Conservation (phyloP, 2,888 invertebrate species). For the Elegia similella region DNA sequence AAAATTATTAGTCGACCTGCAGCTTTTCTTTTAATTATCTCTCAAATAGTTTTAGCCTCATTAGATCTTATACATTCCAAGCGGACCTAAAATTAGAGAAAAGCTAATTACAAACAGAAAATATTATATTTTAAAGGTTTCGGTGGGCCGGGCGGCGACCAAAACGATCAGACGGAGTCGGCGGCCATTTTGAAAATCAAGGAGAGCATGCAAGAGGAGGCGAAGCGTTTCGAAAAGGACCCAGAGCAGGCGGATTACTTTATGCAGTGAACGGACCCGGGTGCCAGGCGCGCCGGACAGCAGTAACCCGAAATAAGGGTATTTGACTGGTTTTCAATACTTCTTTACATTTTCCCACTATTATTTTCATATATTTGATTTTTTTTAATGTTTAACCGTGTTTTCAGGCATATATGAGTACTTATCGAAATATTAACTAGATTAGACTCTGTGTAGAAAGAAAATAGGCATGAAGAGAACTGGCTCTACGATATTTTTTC, state of each 20-base stretch:
- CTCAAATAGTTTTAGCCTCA: not conserved
- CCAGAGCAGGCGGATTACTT: conserved; percentile 98
- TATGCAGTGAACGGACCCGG: conserved; percentile 89
- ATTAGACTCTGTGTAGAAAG: too few relatives aligned
- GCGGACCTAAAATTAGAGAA: not conserved
- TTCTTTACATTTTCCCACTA: not conserved
- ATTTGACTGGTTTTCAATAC: not conserved
- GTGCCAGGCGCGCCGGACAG: conserved; percentile 35
- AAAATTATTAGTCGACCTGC: too few relatives aligned
- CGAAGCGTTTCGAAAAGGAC: conserved; percentile 99
- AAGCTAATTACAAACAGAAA: conserved; percentile 15
- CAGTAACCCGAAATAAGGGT: not conserved
- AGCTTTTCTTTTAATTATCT: not conserved
- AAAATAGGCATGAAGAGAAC: too few relatives aligned
- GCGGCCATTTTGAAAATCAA: conserved; percentile 99
- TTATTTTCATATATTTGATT: not conserved
- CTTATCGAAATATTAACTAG: not conserved
- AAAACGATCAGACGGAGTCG: conserved; percentile 96
- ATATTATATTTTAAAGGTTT: conserved; percentile 53
- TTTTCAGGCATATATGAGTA: not conserved
- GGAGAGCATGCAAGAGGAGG: conserved; percentile 99
- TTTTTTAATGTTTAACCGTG: not conserved
- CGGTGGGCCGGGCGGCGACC: conserved; percentile 77
- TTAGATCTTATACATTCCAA: not conserved
- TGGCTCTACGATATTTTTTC: too few relatives aligned